Conservation (phyloP, 1,140 invertebrate genomes). For the Trichomalopsis sarcophagae region DNA sequence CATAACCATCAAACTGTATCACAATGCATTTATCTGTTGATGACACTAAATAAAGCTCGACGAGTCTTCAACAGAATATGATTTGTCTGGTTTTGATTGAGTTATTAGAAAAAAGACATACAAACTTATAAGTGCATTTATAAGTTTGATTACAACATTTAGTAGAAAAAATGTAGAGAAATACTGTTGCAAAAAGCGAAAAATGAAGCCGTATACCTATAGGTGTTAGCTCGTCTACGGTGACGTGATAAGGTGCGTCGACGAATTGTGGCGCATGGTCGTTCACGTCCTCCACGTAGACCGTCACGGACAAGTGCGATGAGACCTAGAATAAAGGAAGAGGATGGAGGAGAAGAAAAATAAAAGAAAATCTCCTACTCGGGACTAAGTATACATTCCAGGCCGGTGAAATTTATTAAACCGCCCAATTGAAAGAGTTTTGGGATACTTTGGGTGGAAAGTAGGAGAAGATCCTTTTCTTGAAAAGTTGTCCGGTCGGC, state of each 20-base stretch:
- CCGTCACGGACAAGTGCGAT: slow-evolving; percentile 87
- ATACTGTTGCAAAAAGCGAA: background rate
- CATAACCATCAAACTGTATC: too few relatives aligned
- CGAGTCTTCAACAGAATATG: too few relatives aligned
- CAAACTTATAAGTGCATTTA: too few relatives aligned
- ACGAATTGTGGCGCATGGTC: slow-evolving; percentile 85
- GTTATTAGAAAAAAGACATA: too few relatives aligned
- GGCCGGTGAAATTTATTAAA: slow-evolving; percentile 26
- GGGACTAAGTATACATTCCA: background rate
- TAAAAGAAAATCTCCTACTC: background rate
- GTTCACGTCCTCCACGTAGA: slow-evolving; percentile 90
- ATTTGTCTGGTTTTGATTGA: too few relatives aligned
- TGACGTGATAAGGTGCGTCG: slow-evolving; percentile 84
- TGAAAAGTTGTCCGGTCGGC: slow-evolving; percentile 16
- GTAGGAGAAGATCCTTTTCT: slow-evolving; percentile 6
- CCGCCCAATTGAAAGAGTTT: slow-evolving; percentile 29
- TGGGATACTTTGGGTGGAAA: slow-evolving; percentile 24
- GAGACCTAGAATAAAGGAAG: slow-evolving; percentile 76
- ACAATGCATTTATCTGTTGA: too few relatives aligned
- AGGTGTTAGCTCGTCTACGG: slow-evolving; percentile 87
- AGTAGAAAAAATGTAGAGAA: too few relatives aligned
- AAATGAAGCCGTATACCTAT: slow-evolving; percentile 76
- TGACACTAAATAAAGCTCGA: too few relatives aligned
- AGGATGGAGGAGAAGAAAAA: background rate
- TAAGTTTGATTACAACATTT: too few relatives aligned